Base-by-base conservation (phyloP, 1,140 invertebrate genomes). In the Trichonephila clavipes region DNA sequence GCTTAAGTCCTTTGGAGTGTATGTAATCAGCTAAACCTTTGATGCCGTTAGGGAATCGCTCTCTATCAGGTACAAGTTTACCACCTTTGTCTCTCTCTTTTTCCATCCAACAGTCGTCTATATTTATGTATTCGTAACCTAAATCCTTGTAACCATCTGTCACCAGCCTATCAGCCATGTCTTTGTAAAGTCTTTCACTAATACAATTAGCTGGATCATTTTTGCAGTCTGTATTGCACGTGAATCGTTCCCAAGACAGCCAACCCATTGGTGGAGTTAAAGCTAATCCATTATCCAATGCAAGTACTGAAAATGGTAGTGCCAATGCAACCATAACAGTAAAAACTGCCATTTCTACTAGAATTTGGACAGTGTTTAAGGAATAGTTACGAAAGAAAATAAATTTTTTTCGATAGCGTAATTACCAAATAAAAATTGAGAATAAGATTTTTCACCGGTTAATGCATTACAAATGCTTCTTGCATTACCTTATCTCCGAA, bases 101-200 rank as follows among this genome's bases (percentile, higher is more conserved):
- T 94, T 98, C 98, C 87, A 98, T 96, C 98, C 98, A 99, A 96
- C 99, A 99, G 96, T 99, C 99, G 95, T 99, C 99, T 86, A 99
- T 97, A 95, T 98, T 99, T 88, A 99, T 97, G 95, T 99, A 99
- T 95, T 99, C 97, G 96, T 99, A 99, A 28, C 99, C 99, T 10
- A 96, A 97, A 40, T 97, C 97, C 34, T 97, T 97, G 95, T 98
- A 99, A 7, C 99, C 98, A 95, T 99, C 98, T 19, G 97, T 96
- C 3, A 98, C 98, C 91, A 99, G 96, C 93, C 98, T 97, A 95
- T 99, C 98, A 28, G 98, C 97, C 98, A 99, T 99, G 88, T 98
- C 97, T 95, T 97, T 97, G 96, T 99, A 99, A 6, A 99, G 96
- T 81, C 97, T 97, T 96, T 99, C 99, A 96, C 88, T 94, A 34